phyloP scores from a whole-genome alignment of 92 coral and sea anemone genomes.

The Actinostola sp. region DNA sequence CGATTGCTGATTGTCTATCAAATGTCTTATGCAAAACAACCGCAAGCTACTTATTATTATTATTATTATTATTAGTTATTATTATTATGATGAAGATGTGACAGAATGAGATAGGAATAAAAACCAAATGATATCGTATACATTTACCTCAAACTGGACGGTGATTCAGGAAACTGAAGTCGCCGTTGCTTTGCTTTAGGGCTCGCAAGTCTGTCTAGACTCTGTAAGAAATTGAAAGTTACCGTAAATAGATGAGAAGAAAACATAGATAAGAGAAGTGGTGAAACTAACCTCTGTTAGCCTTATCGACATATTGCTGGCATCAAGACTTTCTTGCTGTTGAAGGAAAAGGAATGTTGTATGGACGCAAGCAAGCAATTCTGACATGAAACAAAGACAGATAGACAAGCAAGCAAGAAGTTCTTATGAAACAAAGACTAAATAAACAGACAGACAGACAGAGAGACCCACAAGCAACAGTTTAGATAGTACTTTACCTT shows the following conservation, averaged over 20 bases:
- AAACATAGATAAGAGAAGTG: not conserved
- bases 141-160: conserved; percentile 69
- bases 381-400: not conserved
- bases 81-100: too few species aligned
- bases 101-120: not conserved
- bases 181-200: conserved; percentile 89
- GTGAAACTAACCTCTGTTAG: conserved; percentile 74
- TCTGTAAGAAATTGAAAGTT: conserved; percentile 38
- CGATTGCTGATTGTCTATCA: too few species aligned
- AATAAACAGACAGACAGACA: not conserved
- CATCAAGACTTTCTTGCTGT: conserved; percentile 95
- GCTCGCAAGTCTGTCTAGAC: conserved; percentile 88
- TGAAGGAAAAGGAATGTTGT: not conserved
- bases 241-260: too few species aligned
- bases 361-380: not conserved
- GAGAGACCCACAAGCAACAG: too few species aligned
- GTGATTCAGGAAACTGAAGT: conserved; percentile 75
- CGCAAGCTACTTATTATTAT: too few species aligned
- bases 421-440: not conserved
- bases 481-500: conserved; percentile 53
- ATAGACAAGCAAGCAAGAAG: not conserved
- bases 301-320: conserved; percentile 83
- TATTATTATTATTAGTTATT: too few species aligned
- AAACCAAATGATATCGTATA: not conserved
- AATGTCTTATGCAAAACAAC: too few species aligned